phyloP scores from a whole-genome alignment of 2,888 invertebrate genomes.

The Apocheima hispidaria region DNA sequence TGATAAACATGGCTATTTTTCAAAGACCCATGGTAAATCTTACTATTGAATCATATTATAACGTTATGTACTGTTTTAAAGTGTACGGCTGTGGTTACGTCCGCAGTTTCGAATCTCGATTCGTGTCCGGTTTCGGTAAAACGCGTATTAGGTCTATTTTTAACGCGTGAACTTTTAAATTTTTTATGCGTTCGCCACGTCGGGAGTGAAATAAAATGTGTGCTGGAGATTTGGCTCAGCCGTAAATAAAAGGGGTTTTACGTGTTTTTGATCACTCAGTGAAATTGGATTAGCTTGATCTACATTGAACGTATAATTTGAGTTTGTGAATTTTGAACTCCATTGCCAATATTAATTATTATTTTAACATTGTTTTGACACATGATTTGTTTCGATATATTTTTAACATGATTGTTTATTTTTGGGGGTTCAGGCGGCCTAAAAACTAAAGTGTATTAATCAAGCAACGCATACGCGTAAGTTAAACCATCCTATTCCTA shows the following conservation, averaged over 20 bases:
- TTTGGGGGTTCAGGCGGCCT: too few relatives aligned
- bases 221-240: slow-evolving; percentile 8
- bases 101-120: slow-evolving; percentile 19
- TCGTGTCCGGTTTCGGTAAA: slow-evolving; percentile 25
- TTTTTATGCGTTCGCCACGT: slow-evolving; percentile 30
- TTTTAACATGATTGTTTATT: too few relatives aligned
- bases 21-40: too few relatives aligned
- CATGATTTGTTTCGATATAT: too few relatives aligned
- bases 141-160: slow-evolving; percentile 35
- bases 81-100: background rate
- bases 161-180: slow-evolving; percentile 31
- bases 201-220: slow-evolving; percentile 24
- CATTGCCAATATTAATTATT: too few relatives aligned
- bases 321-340: background rate
- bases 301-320: background rate
- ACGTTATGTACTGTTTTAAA: slow-evolving; percentile 1
- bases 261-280: slow-evolving; percentile 4
- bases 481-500: too few relatives aligned
- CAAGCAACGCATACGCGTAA: too few relatives aligned
- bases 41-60: too few relatives aligned
- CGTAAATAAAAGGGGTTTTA: slow-evolving; percentile 9
- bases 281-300: background rate
- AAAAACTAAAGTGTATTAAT: too few relatives aligned
- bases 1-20: too few relatives aligned
- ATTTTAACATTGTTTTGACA: too few relatives aligned